Base-by-base conservation (phyloP, 2,113 vertebrate genomes). In the Apistogramma diplotaenia region DNA sequence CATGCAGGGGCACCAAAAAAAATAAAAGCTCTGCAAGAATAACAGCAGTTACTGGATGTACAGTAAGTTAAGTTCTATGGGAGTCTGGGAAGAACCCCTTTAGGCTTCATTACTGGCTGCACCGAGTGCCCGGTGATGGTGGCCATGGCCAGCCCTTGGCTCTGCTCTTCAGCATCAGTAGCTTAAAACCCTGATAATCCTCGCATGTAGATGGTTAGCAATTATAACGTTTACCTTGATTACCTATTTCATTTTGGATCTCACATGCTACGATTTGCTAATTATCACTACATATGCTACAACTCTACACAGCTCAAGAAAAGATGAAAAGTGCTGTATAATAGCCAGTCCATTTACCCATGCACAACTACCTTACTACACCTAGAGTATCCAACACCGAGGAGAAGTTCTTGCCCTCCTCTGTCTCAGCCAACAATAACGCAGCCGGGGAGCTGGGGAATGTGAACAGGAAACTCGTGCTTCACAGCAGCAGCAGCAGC, bases 341-440 rank as follows among this genome's bases (percentile, higher is more conserved):
- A 33, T 5, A 33, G 7, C 4, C 31, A 33, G 6, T n/a, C n/a
- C n/a, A n/a, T n/a, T n/a, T n/a, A n/a, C n/a, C n/a, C n/a, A n/a
- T n/a, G n/a, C 61, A 55, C 54, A 31, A 23, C 40, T 35, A 16
- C 18, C 62, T 1, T 19, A 5, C 53, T 18, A 43, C 25, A 9
- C 12, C 23, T 13, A 15, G 21, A 59, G 11, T 12, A 60, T 19
- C 27, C 61, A 56, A 10, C 54, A 16, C 21, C 3, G 1, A 33
- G 19, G 33, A 74, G 73, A 51, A 61, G 70, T 71, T 83, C 56
- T 70, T 84, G 77, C 79, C 76, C 53, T 74, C 62, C 74, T 85
- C 71, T 37, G 53, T 87, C 79, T 67, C 53, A 73, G 86, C 91
- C 92, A 94, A 91, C 85, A 93, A 93, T 76, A 95, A 93, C 93